phyloP scores from a whole-genome alignment of 2,113 vertebrate species.

The Lamprologus callipterus region DNA sequence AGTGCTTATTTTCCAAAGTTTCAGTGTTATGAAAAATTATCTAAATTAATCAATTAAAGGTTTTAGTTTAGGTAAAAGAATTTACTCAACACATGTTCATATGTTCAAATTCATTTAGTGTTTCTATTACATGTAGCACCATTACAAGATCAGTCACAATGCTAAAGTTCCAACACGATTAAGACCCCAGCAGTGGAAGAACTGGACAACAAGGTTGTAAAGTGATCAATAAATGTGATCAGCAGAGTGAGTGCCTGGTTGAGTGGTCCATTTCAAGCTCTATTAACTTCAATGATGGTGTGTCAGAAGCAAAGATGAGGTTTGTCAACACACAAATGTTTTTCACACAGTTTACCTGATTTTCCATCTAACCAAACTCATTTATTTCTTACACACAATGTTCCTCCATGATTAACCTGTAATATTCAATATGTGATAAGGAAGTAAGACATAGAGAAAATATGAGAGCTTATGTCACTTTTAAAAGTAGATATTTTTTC shows the following conservation, averaged over 20 bases:
- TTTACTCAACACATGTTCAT: background rate
- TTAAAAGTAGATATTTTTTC: background rate
- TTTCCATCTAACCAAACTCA: background rate
- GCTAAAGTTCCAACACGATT: background rate
- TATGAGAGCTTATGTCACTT: background rate
- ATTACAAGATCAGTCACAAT: background rate
- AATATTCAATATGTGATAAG: background rate
- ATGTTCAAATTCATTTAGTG: background rate
- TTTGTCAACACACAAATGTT: constrained; percentile 11
- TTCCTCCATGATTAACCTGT: background rate
- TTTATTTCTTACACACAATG: background rate
- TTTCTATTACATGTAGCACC: background rate
- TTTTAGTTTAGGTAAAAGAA: background rate
- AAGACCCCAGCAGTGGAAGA: background rate
- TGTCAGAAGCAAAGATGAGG: background rate
- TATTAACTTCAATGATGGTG: constrained; percentile 35
- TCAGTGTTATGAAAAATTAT: background rate
- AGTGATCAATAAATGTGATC: constrained; percentile 46
- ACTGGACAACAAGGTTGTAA: background rate
- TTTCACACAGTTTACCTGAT: background rate
- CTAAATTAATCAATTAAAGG: background rate
- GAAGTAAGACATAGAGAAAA: background rate
- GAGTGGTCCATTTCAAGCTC: constrained; percentile 35
- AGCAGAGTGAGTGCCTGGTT: background rate
- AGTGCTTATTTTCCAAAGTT: background rate